Evolutionary conservation across 2,113 vertebrate genomes (phyloP), one percentile per base, ranked within the genome.

Genomic region (Brevimyrus niger): DNA sequence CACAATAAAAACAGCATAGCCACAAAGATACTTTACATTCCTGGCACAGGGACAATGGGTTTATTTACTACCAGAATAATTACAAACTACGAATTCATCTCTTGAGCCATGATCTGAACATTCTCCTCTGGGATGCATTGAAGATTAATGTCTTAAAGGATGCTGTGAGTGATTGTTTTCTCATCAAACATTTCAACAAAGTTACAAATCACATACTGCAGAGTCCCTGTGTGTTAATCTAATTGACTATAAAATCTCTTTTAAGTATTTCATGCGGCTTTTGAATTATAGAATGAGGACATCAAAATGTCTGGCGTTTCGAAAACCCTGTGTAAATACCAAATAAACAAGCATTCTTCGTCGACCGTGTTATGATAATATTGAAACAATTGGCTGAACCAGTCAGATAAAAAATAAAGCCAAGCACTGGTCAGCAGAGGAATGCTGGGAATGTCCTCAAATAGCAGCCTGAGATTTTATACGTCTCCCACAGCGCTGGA

Each of bases 381-480:
- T 84, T 84, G 35, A 42, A 38, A 80, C 73, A 80, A 84, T 44
- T 46, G 42, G 47, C 44, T 44, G n/a, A 42, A 27, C 82, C 19
- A 84, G 23, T 8, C 9, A 46, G 19, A 84, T n/a, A 84, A 84
- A 84, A 84, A 84, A 84, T 42, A 47, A 21, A 44, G 23, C 44
- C 3, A 38, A 89, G 80, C 17, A 61, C n/a, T 69, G 73, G 61
- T 91, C 21, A 61, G 83, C 47, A 15, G 53, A 51, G 38, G 90
- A 50, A 92, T 92, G 89, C 86, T 47, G 80, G 44, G 88, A 90
- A 90, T 92, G 89, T 91, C 44, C 85, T 87, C 58, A 88, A 42
- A 61, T 27, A 15, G 44, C 58, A 61, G 73, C 86, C 87, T 50
- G 51, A 31, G 88, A 61, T 89, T 53, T 86, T 73, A 80, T 46